phyloP scores from a whole-genome alignment of 2,113 vertebrate genomes.

The Gambusia affinis region DNA sequence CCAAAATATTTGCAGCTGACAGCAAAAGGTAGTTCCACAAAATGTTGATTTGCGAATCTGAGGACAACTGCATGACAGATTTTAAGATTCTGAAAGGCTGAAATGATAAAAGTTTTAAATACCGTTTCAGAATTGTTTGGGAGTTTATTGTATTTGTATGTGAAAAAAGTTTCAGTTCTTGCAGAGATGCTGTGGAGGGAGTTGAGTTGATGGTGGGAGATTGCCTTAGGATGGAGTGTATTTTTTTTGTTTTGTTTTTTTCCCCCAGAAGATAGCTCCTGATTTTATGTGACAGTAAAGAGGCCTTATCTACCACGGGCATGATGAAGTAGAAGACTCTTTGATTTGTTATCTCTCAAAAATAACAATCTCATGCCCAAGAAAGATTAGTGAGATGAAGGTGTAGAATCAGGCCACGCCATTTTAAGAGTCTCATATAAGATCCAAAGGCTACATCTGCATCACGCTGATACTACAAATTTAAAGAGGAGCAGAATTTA shows the following conservation, averaged over 20 bases:
- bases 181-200: constrained; percentile 47
- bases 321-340: constrained; percentile 69
- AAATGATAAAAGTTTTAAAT: background rate
- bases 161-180: constrained; percentile 45
- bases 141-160: constrained; percentile 31
- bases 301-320: constrained; percentile 69
- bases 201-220: constrained; percentile 51
- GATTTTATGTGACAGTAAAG: constrained; percentile 75
- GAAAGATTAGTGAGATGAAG: constrained; percentile 71
- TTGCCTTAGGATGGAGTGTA: constrained; percentile 63
- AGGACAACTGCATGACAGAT: background rate
- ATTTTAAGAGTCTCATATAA: constrained; percentile 46
- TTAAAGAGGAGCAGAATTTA: constrained; percentile 41
- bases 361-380: constrained; percentile 59
- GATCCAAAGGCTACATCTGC: constrained; percentile 59
- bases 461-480: constrained; percentile 59
- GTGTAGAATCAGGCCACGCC: constrained; percentile 44
- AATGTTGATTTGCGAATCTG: background rate
- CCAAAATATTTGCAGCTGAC: too few relatives aligned
- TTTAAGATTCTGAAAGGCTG: background rate
- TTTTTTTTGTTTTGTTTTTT: constrained; percentile 24
- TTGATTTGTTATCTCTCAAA: constrained; percentile 65
- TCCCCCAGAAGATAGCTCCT: constrained; percentile 38
- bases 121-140: constrained; percentile 5
- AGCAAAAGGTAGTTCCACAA: too few relatives aligned